Base-by-base conservation (phyloP, 2,888 invertebrate genomes). In the Papilio gigon region DNA sequence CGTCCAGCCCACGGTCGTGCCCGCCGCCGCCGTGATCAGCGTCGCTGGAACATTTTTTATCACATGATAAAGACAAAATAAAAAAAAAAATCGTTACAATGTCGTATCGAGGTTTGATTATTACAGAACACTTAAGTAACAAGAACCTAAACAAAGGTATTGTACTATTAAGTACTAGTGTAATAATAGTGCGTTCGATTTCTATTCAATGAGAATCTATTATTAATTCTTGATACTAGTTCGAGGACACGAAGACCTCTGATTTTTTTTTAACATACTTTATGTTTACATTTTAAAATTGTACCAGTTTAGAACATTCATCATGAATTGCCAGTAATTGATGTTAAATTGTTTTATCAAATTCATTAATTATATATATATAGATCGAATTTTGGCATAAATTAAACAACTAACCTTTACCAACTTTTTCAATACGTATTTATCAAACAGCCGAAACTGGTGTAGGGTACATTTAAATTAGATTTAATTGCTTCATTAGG, bases 1-100 rank as follows among this genome's bases (percentile, higher is more conserved):
- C 0, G 94, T 93, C 94, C 94, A 94, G 70, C 93, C 94, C 27
- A 92, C 92, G 2, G 92, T 92, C 62, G 92, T 91, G 17, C 93
- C 92, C 4, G 92, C 92, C 75, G 92, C 91, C 75, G 92, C 90
- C 78, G 91, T 85, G 81, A 92, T 91, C 79, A 93, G 80, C 68
- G 92, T 91, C 73, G 90, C 93, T 93, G 88, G 47, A 90, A 88
- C 14, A 53, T 22, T 35, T 25, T 37, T 68, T n/a, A n/a, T n/a
- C n/a, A n/a, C n/a, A n/a, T n/a, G n/a, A n/a, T n/a, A n/a, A 50
- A 60, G 37, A 8, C 30, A 25, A 17, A 35, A 27, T 40, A 20
- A 35, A 3, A 5, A 63, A 60, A 58, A 14, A 50, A 44, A 65
- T n/a, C 35, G 37, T n/a, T 44, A 44, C 40, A 40, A n/a, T 17